Conservation (phyloP, 2,888 invertebrate genomes). For the Pediacus dermestoides region DNA sequence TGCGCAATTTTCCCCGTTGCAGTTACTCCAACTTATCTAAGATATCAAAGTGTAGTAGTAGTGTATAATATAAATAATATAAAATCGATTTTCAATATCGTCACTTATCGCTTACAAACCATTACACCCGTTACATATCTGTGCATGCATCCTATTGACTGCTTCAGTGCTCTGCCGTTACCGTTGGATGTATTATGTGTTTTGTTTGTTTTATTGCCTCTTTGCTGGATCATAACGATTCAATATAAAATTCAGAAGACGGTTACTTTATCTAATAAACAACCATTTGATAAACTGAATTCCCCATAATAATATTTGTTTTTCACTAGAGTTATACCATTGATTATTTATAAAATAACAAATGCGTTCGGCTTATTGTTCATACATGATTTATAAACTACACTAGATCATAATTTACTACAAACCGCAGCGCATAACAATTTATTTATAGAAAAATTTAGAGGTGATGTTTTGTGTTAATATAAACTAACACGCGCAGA, state of each 20-base stretch:
- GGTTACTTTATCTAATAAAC: conserved; percentile 18
- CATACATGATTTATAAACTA: conserved; percentile 1
- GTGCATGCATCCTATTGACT: conserved; percentile 39
- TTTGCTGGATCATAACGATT: conserved; percentile 30
- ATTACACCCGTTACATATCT: conserved; percentile 42
- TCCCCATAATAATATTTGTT: background rate
- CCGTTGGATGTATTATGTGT: conserved; percentile 26
- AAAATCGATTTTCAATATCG: conserved; percentile 41
- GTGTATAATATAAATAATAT: conserved; percentile 15
- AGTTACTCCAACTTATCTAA: no score
- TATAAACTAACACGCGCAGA: no score
- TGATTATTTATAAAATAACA: conserved; percentile 1
- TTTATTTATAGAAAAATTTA: no score
- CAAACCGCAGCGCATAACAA: background rate
- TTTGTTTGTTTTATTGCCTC: conserved; percentile 30
- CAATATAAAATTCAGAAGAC: conserved; percentile 24
- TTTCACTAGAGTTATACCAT: background rate
- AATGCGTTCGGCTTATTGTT: conserved; percentile 1
- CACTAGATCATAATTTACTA: conserved; percentile 1
- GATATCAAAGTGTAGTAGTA: conserved; percentile 1
- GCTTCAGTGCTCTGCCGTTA: conserved; percentile 34
- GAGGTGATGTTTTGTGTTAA: no score
- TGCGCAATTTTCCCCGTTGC: no score
- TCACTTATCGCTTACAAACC: conserved; percentile 42
- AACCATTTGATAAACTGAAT: conserved; percentile 13